A percentile compares a stretch with the other conserved stretches of the same genome.
phyloP scores from a whole-genome alignment of 2,113 vertebrate genomes.

The Polyodon spathula region DNA sequence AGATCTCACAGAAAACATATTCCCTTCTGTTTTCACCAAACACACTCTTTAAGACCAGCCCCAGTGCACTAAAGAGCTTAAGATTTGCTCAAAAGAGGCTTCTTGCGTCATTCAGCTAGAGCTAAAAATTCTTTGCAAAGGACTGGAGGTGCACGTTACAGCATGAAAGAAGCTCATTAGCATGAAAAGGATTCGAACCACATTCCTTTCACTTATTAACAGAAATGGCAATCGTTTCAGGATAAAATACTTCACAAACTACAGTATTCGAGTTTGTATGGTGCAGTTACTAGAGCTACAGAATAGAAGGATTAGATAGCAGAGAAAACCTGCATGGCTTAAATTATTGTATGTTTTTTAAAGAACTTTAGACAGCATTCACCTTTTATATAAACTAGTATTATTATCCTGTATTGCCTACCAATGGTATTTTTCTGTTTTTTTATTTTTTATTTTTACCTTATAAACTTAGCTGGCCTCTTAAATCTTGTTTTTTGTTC shows the following conservation, averaged over 20 bases:
- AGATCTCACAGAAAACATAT: not conserved
- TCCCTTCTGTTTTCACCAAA: not conserved
- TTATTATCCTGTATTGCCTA: no score
- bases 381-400: no score
- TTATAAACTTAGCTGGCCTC: no score
- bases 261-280: slow-evolving; percentile 4
- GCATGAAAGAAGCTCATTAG: slow-evolving; percentile 1
- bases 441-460: no score
- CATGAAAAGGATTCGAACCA: not conserved
- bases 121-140: slow-evolving; percentile 7
- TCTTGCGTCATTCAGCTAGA: not conserved
- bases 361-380: not conserved
- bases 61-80: slow-evolving; percentile 9
- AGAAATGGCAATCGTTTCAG: slow-evolving; percentile 4
- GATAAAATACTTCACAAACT: not conserved
- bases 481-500: no score
- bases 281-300: slow-evolving; percentile 8
- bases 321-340: slow-evolving; percentile 5
- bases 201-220: slow-evolving; percentile 6
- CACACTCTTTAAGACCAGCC: not conserved
- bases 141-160: not conserved
- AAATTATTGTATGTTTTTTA: not conserved
- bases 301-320: slow-evolving; percentile 1
- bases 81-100: slow-evolving; percentile 2
- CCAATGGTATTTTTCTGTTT: no score